A percentile compares a stretch with the other conserved stretches of the same genome.
Evolutionary conservation across 2,113 vertebrate genomes (phyloP).

Genomic region (Cyanoderma ruficeps): DNA sequence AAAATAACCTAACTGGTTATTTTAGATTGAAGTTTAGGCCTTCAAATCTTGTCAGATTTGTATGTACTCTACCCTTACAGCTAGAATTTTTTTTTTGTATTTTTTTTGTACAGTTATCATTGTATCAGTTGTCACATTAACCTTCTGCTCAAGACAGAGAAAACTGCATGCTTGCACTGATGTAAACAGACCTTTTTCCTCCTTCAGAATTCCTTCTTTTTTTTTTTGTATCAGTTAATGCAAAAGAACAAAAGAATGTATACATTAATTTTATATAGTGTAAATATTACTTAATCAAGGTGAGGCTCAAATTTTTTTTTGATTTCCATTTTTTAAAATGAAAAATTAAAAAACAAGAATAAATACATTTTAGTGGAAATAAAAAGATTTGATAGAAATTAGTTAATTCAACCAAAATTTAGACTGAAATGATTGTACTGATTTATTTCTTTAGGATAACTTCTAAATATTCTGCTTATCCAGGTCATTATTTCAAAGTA

Average conservation of each 20-base stretch:
- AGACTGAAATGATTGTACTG: neutral
- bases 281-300: neutral
- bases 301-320: neutral
- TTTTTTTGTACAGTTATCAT: neutral
- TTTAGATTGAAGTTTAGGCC: neutral
- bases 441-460: neutral
- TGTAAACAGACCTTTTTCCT: neutral
- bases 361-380: neutral
- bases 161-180: neutral
- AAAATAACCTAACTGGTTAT: neutral
- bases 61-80: neutral
- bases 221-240: neutral
- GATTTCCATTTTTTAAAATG: neutral
- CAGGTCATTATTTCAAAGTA: neutral
- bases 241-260: neutral
- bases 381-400: neutral
- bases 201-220: neutral
- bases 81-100: neutral
- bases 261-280: neutral
- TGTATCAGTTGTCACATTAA: neutral
- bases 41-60: neutral
- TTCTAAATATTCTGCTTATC: neutral
- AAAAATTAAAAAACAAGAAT: neutral
- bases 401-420: neutral
- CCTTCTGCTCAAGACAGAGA: neutral